Evolutionary conservation across 2,888 invertebrate species (phyloP).

Genomic region (Zootermopsis nevadensis): DNA sequence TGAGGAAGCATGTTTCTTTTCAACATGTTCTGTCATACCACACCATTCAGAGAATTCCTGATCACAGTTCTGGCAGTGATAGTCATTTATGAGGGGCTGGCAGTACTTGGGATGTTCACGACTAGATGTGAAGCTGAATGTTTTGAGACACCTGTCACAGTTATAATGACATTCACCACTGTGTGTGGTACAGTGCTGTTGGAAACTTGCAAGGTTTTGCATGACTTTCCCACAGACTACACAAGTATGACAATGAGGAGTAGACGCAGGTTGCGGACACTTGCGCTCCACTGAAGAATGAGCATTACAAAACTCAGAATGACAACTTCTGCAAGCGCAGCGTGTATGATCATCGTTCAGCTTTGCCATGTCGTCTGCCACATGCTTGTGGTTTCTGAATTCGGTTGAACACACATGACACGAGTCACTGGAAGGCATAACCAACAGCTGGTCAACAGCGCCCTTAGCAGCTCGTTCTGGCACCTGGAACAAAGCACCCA

Average conservation of each 20-base stretch:
- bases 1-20: background rate
- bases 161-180: background rate
- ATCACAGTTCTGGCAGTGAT: slow-evolving; percentile 8
- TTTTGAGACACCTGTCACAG: slow-evolving; percentile 22
- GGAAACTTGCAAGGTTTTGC: background rate
- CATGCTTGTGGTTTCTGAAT: background rate
- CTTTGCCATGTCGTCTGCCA: background rate
- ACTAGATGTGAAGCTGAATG: background rate
- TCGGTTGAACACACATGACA: background rate
- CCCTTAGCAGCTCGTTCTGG: background rate
- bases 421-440: background rate
- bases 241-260: background rate
- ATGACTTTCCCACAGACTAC: background rate
- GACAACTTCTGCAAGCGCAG: background rate
- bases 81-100: background rate
- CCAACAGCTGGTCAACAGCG: too few species aligned
- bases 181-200: background rate
- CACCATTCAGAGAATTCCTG: background rate
- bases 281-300: background rate
- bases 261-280: background rate
- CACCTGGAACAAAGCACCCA: background rate
- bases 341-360: background rate
- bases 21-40: background rate
- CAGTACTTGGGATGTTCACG: background rate
- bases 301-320: background rate